Percentiles rank a stretch among this genome's conserved stretches.
Conservation (phyloP, 2,888 invertebrate genomes). For the Leucophora obtusa region DNA sequence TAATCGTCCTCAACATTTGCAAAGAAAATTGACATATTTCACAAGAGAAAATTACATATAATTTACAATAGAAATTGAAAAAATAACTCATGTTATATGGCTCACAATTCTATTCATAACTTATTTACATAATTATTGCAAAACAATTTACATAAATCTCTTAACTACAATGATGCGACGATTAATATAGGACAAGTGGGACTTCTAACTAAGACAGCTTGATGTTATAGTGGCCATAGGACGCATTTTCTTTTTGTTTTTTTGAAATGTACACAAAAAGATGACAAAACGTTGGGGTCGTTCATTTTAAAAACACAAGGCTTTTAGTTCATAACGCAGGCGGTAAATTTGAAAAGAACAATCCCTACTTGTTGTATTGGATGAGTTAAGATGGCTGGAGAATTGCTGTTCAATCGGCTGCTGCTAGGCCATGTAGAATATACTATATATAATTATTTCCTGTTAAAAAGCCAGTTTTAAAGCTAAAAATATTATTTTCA, state of each 20-base stretch:
- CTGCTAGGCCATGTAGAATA: not conserved
- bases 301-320: constrained; percentile 21
- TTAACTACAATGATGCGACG: constrained; percentile 6
- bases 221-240: not conserved
- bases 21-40: too few relatives aligned
- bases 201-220: not conserved
- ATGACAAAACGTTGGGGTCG: constrained; percentile 33
- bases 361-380: constrained; percentile 20
- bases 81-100: too few relatives aligned
- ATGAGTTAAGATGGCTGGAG: constrained; percentile 4
- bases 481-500: constrained; percentile 55
- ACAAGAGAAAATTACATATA: too few relatives aligned
- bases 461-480: constrained; percentile 58
- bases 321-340: constrained; percentile 35
- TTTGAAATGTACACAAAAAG: constrained; percentile 29
- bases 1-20: too few relatives aligned
- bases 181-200: not conserved
- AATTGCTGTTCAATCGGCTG: constrained; percentile 1
- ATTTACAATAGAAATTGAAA: too few relatives aligned
- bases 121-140: not conserved
- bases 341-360: constrained; percentile 49
- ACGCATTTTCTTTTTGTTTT: not conserved
- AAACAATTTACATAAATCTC: constrained; percentile 25
- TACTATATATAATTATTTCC: constrained; percentile 54
- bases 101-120: too few relatives aligned